Evolutionary conservation across 2,113 vertebrate species (phyloP).

Genomic region (Sturnus vulgaris): DNA sequence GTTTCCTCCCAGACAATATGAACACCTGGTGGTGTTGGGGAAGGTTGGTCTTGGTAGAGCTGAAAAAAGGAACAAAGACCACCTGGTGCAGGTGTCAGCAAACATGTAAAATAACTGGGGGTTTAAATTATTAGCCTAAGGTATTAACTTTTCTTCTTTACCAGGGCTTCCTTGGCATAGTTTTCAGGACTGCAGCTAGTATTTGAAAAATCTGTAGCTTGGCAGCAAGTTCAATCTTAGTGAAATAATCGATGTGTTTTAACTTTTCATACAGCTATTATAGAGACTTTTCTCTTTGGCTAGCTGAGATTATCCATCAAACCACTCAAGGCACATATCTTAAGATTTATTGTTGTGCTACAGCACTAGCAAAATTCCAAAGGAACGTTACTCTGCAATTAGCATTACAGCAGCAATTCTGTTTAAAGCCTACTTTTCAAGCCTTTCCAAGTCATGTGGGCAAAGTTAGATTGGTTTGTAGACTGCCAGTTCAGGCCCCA

Average conservation of each 20-base stretch:
- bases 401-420: background rate
- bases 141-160: background rate
- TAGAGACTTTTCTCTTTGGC: background rate
- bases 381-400: background rate
- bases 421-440: background rate
- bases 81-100: background rate
- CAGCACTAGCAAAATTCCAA: background rate
- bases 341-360: background rate
- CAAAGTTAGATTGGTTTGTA: background rate
- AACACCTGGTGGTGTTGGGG: accelerated
- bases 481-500: background rate
- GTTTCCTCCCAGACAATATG: background rate
- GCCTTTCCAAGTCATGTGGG: background rate
- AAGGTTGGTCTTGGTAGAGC: background rate
- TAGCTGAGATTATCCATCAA: background rate
- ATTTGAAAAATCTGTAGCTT: background rate
- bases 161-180: background rate
- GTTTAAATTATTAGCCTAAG: background rate
- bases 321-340: background rate
- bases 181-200: background rate
- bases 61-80: background rate
- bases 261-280: background rate
- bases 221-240: background rate
- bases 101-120: background rate
- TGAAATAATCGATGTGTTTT: background rate